phyloP scores from a whole-genome alignment of 2,888 invertebrate species.

The Colostygia pectinataria region DNA sequence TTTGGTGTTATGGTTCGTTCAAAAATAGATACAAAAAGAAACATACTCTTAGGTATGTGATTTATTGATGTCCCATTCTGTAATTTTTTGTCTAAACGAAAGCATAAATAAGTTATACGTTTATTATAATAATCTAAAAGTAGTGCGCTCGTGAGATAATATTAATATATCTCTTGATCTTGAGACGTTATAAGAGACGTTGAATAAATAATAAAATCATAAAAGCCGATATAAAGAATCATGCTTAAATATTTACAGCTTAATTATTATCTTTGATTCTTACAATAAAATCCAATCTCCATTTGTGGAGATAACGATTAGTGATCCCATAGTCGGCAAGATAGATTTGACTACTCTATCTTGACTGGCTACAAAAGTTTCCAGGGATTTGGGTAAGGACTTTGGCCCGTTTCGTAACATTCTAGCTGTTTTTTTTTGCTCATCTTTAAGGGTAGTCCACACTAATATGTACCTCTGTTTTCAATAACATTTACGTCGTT shows the following conservation, averaged over 20 bases:
- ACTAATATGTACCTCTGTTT: neutral
- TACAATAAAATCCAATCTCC: conserved; percentile 62
- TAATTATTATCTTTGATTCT: conserved; percentile 41
- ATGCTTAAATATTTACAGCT: conserved; percentile 45
- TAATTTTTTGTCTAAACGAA: no score
- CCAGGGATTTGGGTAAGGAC: conserved; percentile 24
- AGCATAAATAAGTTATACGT: no score
- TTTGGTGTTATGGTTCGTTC: no score
- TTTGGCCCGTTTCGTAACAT: conserved; percentile 21
- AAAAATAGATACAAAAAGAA: no score
- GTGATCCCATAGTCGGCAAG: conserved; percentile 57
- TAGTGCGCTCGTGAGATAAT: no score
- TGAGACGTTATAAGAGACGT: neutral
- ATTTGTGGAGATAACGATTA: conserved; percentile 74
- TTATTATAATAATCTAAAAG: no score
- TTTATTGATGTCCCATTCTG: neutral
- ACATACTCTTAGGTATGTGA: neutral
- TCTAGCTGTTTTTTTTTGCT: neutral
- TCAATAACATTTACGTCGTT: neutral
- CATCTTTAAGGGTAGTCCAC: neutral
- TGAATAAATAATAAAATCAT: conserved; percentile 1
- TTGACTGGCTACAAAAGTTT: conserved; percentile 19
- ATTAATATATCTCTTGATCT: no score
- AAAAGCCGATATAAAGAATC: conserved; percentile 35
- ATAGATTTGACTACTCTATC: conserved; percentile 12